phyloP scores from a whole-genome alignment of 1,140 invertebrate species.

The Colletes gigas region DNA sequence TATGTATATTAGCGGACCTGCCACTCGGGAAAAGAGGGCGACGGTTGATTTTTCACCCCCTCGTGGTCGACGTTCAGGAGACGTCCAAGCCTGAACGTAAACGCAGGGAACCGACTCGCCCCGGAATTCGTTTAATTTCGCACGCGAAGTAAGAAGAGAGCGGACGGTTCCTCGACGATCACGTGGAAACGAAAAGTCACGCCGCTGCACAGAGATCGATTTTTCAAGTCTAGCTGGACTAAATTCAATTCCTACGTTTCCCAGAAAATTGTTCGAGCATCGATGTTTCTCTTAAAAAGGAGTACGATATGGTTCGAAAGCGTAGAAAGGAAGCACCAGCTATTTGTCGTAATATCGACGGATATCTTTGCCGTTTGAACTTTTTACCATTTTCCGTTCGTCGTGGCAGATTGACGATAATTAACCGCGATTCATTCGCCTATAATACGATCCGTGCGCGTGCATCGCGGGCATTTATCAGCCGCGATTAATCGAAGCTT shows the following conservation, averaged over 20 bases:
- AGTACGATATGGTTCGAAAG: too few relatives aligned
- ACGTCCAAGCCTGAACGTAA: slow-evolving; percentile 38
- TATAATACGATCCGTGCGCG: slow-evolving; percentile 24
- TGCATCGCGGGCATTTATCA: slow-evolving; percentile 44
- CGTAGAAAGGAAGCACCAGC: background rate
- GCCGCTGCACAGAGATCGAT: too few relatives aligned
- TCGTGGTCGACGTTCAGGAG: slow-evolving; percentile 52
- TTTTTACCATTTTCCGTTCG: slow-evolving; percentile 13
- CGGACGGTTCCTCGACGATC: slow-evolving; percentile 34
- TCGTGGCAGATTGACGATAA: slow-evolving; percentile 23
- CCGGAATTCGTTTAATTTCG: slow-evolving; percentile 73
- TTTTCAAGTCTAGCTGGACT: too few relatives aligned
- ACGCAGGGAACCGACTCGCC: slow-evolving; percentile 34
- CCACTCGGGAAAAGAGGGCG: slow-evolving; percentile 66
- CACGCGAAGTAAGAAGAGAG: slow-evolving; percentile 52
- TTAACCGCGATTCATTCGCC: slow-evolving; percentile 53
- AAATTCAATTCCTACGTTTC: too few relatives aligned
- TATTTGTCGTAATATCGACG: too few relatives aligned
- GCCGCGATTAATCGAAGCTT: slow-evolving; percentile 45
- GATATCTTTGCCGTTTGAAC: slow-evolving; percentile 13
- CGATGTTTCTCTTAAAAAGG: background rate
- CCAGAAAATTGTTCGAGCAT: background rate
- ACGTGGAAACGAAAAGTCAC: slow-evolving; percentile 25
- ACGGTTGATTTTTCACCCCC: slow-evolving; percentile 71
- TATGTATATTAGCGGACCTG: slow-evolving; percentile 69